Base-by-base conservation (phyloP, 2,888 invertebrate genomes). In the Phortica magna region DNA sequence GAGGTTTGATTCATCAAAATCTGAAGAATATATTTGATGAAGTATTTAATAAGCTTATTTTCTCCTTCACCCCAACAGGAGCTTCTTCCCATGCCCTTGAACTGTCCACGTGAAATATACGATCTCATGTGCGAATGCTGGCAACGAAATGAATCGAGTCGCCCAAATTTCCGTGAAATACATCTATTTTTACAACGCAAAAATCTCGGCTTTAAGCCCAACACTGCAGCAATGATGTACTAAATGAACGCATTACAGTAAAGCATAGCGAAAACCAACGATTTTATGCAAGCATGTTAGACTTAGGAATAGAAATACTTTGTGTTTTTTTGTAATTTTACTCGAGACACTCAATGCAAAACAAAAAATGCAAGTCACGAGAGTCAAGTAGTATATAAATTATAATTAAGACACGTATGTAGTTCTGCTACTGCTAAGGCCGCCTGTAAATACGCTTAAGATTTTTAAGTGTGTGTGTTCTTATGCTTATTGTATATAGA, bases 111-210 rank as follows among this genome's bases (percentile, higher is more conserved):
- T 88, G 96, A 97, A 92, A 96, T 97, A 87, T 96, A 95, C 92
- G 96, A 96, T 91, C 92, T 97, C 89, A 96, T 97, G 96, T 93
- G 94, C 87, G 96, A 97, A 89, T 97, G 97, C 90, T 97, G 97
- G 97, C 95, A 96, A 89, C 93, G 96, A 74, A 95, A 95, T 89
- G 96, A 96, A 86, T 93, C 94, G 59, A 95, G 95, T 91, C 93
- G 97, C 76, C 97, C 97, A 67, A 95, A 94, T 85, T 97, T 97
- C 92, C 93, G 95, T 79, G 97, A 97, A 91, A 96, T 97, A 87
- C 96, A 96, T 92, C 93, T 96, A 91, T 97, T 97, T 92, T 93
- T 97, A 81, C 96, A 95, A 91, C 93, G 95, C 87, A 96, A 96
- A 92, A 95, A 95, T 91, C 92, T 95, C 81, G 95, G 92, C 79